Base-by-base conservation (phyloP, 2,113 vertebrate genomes). In the Cephalopterus ornatus region DNA sequence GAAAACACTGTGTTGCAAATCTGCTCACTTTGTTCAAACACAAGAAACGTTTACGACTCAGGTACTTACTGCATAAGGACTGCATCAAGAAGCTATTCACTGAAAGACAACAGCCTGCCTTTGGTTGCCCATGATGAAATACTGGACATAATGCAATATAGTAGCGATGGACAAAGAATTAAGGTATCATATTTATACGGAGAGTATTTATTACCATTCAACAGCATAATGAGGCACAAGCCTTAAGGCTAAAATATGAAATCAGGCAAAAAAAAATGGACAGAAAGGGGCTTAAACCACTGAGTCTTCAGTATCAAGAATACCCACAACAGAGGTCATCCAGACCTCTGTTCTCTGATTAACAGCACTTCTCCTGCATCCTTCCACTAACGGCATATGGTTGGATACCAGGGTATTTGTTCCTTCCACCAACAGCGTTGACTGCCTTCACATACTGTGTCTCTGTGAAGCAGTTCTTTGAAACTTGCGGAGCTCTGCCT, bases 181-280 rank as follows among this genome's bases (percentile, higher is more conserved):
- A 94, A 96, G 96, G 91, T 94, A 97, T 96, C 93, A 92, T 93
- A 95, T 96, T 95, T 89, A 97, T 96, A 94, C 12, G 90, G 70
- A 89, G 88, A 89, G 73, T 55, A 72, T 86, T 87, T 88, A 75
- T 95, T 95, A 97, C 92, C 89, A 89, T 96, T 96, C 90, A 95
- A 93, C 62, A 96, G 94, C 80, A 95, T 85, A 86, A 97, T 55
- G 92, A 97, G 97, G 95, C 96, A 98, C 95, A 87, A 93, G 97
- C 96, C 97, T 97, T 97, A 98, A 98, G 97, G 97, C 94, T 81
- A 95, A 96, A 97, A 96, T 80, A 92, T 89, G 73, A 97, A 97
- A 94, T 92, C 75, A 92, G 89, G 91, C 88, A 96, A 97, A 96
- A 88, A 88, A 74, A 94, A 88, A 94, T 37, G n/a, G 39, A 73